Evolutionary conservation across 2,113 vertebrate species (phyloP).

Genomic region (Ctenomys sociabilis): DNA sequence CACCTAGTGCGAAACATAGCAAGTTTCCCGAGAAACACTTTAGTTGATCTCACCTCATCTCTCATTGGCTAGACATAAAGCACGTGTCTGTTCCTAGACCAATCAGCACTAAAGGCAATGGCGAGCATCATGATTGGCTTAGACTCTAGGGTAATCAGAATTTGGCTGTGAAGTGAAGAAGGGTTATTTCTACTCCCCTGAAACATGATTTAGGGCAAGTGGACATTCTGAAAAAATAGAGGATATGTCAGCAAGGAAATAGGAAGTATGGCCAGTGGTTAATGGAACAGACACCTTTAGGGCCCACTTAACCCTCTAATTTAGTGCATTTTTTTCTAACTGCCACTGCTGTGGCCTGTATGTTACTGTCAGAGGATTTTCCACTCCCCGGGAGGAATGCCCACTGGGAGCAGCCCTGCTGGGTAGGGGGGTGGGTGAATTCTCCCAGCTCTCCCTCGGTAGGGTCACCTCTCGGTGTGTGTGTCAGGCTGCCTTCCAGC

Average conservation of each 20-base stretch:
- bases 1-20: not conserved
- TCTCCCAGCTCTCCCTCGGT: not conserved
- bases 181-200: not conserved
- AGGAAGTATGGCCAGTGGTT: too few relatives aligned
- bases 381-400: not conserved
- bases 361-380: not conserved
- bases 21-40: not conserved
- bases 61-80: not conserved
- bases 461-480: not conserved
- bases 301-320: too few relatives aligned
- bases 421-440: not conserved
- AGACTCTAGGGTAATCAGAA: not conserved
- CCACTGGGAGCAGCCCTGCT: not conserved
- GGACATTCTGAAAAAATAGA: not conserved
- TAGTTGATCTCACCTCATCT: not conserved
- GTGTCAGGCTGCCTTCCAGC: too few relatives aligned
- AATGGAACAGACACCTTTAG: not conserved
- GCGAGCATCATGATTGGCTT: not conserved
- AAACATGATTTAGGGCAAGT: not conserved
- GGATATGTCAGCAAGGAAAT: not conserved
- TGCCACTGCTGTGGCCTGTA: not conserved
- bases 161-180: not conserved
- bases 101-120: not conserved
- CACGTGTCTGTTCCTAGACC: not conserved
- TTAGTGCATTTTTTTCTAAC: not conserved